Evolutionary conservation across 2,888 invertebrate genomes (phyloP), one percentile per base, ranked within the genome.

Genomic region (Autographa gamma): DNA sequence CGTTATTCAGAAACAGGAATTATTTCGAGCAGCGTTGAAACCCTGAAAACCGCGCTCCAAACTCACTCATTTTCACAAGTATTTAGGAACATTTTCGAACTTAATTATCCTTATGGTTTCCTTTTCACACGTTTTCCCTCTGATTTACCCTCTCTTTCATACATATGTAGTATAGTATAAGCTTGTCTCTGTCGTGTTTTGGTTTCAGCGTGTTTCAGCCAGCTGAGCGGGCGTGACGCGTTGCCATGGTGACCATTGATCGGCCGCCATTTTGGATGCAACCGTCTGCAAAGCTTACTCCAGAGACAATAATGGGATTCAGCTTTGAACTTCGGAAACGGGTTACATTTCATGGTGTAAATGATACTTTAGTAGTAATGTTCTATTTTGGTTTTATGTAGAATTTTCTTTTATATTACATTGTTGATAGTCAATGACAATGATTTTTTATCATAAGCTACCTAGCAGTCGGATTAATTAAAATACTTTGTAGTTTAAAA

Each of bases 161-260:
- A 72, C 81, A 71, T 71, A 65, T n/a, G 52, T 61, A 18, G 63
- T 72, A 63, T 74, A 70, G 62, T 82, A 81, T 87, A 84, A 61
- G 71, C 63, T 71, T 80, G 66, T 86, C 85, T 85, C 85, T 81
- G 69, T 84, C 85, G 74, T 87, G 87, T 90, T 90, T 89, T 89
- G 89, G 84, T 91, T 90, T 90, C 91, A 89, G 90, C 84, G 75
- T 81, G 77, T 89, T 91, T 88, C 89, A 91, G 86, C 83, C 92
- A 92, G 92, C 93, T 92, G 92, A 91, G 90, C 85, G 86, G 81
- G 70, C 83, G 80, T 85, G 91, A 94, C 94, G 94, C 95, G 93
- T 94, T 91, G 83, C 87, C 89, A 93, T 93, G 92, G 92, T 80
- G 80, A 93, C 94, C 93, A 95, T 95, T 95, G 95, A 95, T 95